Evolutionary conservation across 2,888 invertebrate genomes (phyloP).

Genomic region (Volucella inanis): DNA sequence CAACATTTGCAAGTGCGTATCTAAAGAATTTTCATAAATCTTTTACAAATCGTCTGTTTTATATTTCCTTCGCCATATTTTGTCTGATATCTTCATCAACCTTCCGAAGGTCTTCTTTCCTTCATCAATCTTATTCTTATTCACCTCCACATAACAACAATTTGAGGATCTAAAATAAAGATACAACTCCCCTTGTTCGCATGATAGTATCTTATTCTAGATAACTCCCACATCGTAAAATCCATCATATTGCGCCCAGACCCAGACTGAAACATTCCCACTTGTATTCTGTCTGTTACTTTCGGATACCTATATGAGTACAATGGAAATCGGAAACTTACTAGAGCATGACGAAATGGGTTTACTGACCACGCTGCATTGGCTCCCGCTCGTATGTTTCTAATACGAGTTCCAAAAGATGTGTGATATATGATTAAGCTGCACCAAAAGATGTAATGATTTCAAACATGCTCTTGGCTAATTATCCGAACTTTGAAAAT

Average conservation of each 20-base stretch:
- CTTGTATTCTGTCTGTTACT: background rate
- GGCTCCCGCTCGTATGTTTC: conserved; percentile 25
- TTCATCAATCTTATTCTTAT: conserved; percentile 3
- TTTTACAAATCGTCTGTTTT: conserved; percentile 19
- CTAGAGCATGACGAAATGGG: conserved; percentile 79
- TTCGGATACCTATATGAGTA: background rate
- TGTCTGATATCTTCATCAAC: background rate
- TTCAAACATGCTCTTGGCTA: conserved; percentile 46
- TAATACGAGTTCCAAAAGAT: conserved; percentile 24
- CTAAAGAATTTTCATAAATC: background rate
- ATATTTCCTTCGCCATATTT: conserved; percentile 28
- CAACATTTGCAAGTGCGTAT: background rate
- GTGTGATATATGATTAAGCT: background rate
- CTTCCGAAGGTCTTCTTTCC: background rate
- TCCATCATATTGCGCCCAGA: conserved; percentile 44
- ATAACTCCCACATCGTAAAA: conserved; percentile 18
- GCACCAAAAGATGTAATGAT: conserved; percentile 1
- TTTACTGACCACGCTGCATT: conserved; percentile 54
- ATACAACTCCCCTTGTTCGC: conserved; percentile 3
- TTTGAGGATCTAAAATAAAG: background rate
- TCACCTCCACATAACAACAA: conserved; percentile 6
- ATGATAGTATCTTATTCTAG: conserved; percentile 23
- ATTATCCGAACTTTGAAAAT: conserved; percentile 68
- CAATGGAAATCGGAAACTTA: conserved; percentile 78
- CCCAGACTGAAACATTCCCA: conserved; percentile 8